A percentile compares a stretch with the other conserved stretches of the same genome.
Conservation (phyloP, 2,797 vertebrate genomes). For the Mallotus villosus region DNA sequence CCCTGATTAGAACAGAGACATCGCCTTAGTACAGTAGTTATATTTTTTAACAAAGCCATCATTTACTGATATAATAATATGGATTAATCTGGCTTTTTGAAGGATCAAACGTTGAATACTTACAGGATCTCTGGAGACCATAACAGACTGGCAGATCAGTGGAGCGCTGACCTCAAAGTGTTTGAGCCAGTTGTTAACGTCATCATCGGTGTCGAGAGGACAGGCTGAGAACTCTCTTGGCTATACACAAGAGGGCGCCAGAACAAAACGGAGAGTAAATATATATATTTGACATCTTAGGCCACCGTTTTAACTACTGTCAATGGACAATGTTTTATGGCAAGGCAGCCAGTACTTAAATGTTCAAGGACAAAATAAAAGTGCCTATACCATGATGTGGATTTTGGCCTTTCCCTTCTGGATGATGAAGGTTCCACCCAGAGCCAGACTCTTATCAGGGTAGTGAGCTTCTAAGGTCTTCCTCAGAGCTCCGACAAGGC, state of each 20-base stretch:
- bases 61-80: background rate
- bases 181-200: constrained; percentile 89
- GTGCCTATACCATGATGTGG: constrained; percentile 89
- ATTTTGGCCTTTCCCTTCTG: constrained; percentile 94
- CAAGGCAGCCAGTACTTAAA: background rate
- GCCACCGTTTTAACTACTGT: background rate
- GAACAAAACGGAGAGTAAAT: background rate
- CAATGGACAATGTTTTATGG: background rate
- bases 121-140: constrained; percentile 94
- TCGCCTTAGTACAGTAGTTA: background rate
- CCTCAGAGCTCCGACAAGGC: constrained; percentile 90
- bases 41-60: background rate
- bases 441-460: constrained; percentile 85
- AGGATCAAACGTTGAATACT: constrained; percentile 58
- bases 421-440: constrained; percentile 93
- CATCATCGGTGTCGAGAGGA: constrained; percentile 84
- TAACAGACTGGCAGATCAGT: constrained; percentile 91
- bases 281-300: background rate
- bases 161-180: constrained; percentile 93
- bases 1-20: constrained; percentile 73
- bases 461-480: constrained; percentile 83
- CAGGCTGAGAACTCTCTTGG: constrained; percentile 90
- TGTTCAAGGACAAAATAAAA: background rate
- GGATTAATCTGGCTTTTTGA: background rate
- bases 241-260: constrained; percentile 60